Evolutionary conservation across 2,888 invertebrate species (phyloP), one percentile per base, ranked within the genome.

Genomic region (Melikaiella ostensackeni): DNA sequence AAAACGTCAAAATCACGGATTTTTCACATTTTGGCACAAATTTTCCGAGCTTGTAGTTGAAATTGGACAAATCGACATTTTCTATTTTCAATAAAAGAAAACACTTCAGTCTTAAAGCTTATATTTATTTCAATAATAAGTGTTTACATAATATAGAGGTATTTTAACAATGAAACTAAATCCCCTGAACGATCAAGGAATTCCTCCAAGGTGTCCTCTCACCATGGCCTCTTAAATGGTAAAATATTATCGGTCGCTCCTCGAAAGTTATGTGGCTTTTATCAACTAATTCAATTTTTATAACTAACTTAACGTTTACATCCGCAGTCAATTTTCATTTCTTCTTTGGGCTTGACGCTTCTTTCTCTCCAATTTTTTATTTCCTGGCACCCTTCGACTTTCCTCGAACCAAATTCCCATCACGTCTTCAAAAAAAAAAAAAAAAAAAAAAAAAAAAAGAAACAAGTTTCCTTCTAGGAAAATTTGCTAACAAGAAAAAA

Each of bases 51-150:
- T 38, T 3, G 35, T 38, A 6, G 2, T 11, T 38, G 35, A 38
- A 38, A 38, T 38, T 11, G 35, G 33, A 33, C 33, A 7, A 33
- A 33, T 33, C n/a, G n/a, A n/a, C n/a, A n/a, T n/a, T n/a, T 42
- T 50, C 50, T 3, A 50, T n/a, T 21, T 50, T 11, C 9, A 55
- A 55, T n/a, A 55, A 55, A 55, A 21, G 9, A 21, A 55, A 21
- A 55, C n/a, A 21, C 55, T 78, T 88, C 90, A 91, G 91, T 91
- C 90, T 91, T 90, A 90, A 87, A 86, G 86, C 86, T 89, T 87
- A 88, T 87, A 86, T 90, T 90, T 90, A 90, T 91, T 91, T 88
- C 85, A 87, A 88, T 90, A 89, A 88, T 91, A 88, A 88, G 81
- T 88, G 88, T 87, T 90, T 90, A 90, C 88, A 89, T 84, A 86